phyloP scores from a whole-genome alignment of 2,113 vertebrate species.

The Spilogale gracilis region DNA sequence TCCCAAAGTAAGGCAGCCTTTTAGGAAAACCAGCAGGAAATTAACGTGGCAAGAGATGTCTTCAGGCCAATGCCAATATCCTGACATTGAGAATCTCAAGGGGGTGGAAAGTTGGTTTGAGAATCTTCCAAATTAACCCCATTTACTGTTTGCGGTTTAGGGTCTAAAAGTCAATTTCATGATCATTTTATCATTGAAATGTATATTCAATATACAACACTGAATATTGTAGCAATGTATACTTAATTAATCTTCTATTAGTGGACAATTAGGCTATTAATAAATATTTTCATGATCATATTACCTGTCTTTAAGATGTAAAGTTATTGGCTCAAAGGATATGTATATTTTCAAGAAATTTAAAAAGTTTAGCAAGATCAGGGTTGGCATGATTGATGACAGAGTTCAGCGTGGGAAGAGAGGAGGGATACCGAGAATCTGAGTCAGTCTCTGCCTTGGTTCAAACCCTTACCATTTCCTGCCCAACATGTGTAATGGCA shows the following conservation, averaged over 20 bases:
- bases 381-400: not conserved
- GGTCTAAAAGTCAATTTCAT: not conserved
- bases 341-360: not conserved
- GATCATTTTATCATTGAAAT: not conserved
- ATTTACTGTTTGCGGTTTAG: not conserved
- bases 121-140: not conserved
- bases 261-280: not conserved
- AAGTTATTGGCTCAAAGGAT: not conserved
- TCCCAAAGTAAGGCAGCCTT: not conserved
- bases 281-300: not conserved
- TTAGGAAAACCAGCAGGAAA: not conserved
- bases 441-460: not conserved
- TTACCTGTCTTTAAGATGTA: not conserved
- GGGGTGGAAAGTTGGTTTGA: not conserved
- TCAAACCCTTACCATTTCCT: not conserved
- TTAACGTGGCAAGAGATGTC: not conserved
- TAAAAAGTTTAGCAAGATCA: not conserved
- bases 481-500: not conserved
- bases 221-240: not conserved
- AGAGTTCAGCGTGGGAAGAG: not conserved
- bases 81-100: not conserved
- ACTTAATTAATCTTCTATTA: not conserved
- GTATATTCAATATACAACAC: not conserved
- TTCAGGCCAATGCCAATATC: not conserved
- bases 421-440: not conserved